phyloP scores from a whole-genome alignment of 2,888 invertebrate genomes.

The Ceramica pisi region DNA sequence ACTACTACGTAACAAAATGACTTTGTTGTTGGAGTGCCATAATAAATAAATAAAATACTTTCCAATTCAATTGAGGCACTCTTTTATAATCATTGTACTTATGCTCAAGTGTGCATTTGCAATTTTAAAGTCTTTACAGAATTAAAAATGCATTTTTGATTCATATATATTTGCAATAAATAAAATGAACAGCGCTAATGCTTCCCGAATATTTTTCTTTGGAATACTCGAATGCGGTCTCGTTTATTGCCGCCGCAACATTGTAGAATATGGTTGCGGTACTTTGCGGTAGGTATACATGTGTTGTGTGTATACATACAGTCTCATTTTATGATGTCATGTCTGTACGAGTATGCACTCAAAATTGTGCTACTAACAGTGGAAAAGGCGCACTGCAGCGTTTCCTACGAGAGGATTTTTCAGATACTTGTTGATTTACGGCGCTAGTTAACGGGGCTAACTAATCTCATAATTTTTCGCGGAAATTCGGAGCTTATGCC shows the following conservation, averaged over 20 bases:
- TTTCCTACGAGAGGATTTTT: background rate
- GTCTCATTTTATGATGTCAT: slow-evolving; percentile 32
- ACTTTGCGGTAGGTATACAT: slow-evolving; percentile 21
- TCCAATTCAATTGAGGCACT: background rate
- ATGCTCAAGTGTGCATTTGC: background rate
- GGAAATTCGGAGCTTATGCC: background rate
- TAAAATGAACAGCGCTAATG: background rate
- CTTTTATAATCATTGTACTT: background rate
- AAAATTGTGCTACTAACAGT: slow-evolving; percentile 2
- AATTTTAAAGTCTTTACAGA: no score
- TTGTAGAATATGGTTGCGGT: slow-evolving; percentile 20
- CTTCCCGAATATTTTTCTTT: slow-evolving; percentile 13
- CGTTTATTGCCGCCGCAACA: slow-evolving; percentile 36
- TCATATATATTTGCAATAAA: slow-evolving; percentile 4
- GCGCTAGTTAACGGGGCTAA: background rate
- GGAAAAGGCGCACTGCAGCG: slow-evolving; percentile 18
- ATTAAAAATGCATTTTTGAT: no score
- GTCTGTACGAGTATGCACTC: slow-evolving; percentile 25
- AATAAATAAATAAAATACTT: background rate
- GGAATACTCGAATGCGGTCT: slow-evolving; percentile 8
- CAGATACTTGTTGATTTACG: background rate
- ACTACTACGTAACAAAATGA: no score
- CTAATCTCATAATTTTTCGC: background rate
- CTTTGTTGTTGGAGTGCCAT: no score
- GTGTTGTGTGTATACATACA: background rate